Base-by-base conservation (phyloP, 2,113 vertebrate genomes). In the Picathartes gymnocephalus region DNA sequence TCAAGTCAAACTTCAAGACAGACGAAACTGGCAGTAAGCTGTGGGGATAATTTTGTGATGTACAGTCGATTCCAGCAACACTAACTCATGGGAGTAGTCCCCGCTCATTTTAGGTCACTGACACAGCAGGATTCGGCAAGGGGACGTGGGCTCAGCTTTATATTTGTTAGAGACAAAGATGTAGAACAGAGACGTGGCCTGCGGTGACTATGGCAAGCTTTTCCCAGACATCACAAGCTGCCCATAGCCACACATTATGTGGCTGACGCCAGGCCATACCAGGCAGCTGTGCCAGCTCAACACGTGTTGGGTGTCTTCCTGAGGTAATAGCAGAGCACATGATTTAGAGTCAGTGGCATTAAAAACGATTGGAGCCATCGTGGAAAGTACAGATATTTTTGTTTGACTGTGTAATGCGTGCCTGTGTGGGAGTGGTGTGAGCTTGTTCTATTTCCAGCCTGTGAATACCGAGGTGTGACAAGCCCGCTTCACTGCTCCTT, bases 321-420 rank as follows among this genome's bases (percentile, higher is more conserved):
- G 76, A 93, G 82, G 83, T 60, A 81, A 92, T 20, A 79, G 53
- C 74, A 72, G 85, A 93, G 69, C 93, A 81, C 73, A 90, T 96
- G 94, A 93, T 86, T 83, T 88, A 86, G 81, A 89, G 71, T 86
- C 94, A 90, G 80, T 71, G 82, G 85, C 82, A 94, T 93, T 96
- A 93, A 92, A 95, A 93, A 78, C 9, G 27, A 42, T 25, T 19
- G n/a, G 88, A 96, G 92, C 96, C 95, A 96, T 94, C 69, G 57
- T 0, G 77, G 93, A 96, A 97, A 96, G 88, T 96, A 96, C 88
- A 95, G 95, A 90, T 97, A 96, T 96, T 96, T 96, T 94, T 84
- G 85, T 93, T 70, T 94, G 85, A 74, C 94, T 96, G 60, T 86
- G 94, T 94, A 96, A 97, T 94, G 85, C 14, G 1, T 90, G 93